Percentiles rank a stretch among this genome's conserved stretches.
Evolutionary conservation across 2,888 invertebrate genomes (phyloP).

Genomic region (Coleophora flavipennella): DNA sequence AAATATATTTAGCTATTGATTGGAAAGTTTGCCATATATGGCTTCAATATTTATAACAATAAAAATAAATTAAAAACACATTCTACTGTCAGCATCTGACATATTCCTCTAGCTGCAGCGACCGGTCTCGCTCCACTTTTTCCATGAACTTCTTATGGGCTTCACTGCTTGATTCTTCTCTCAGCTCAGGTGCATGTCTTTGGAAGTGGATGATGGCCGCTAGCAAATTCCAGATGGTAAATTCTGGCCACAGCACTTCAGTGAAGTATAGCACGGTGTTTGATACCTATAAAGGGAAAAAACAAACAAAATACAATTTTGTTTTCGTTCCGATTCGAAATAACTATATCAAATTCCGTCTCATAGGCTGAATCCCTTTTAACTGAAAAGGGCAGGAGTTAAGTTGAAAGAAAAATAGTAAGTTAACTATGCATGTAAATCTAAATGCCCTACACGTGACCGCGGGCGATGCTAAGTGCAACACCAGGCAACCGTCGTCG

Average conservation of each 20-base stretch:
- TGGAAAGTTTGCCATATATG: too few species aligned
- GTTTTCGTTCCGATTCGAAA: too few species aligned
- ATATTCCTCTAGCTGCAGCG: slow-evolving; percentile 40
- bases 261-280: slow-evolving; percentile 90
- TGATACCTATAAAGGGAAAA: slow-evolving; percentile 72
- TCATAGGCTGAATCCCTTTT: too few species aligned
- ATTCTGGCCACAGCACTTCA: slow-evolving; percentile 96
- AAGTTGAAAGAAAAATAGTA: too few species aligned
- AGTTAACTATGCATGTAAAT: too few species aligned
- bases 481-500: too few species aligned
- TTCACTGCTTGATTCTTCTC: slow-evolving; percentile 27
- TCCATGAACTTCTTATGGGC: slow-evolving; percentile 49
- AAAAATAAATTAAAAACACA: slow-evolving; percentile 1
- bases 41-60: too few species aligned
- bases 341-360: too few species aligned
- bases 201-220: slow-evolving; percentile 92
- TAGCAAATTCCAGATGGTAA: slow-evolving; percentile 92
- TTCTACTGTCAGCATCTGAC: slow-evolving; percentile 19
- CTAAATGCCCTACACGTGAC: too few species aligned
- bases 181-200: slow-evolving; percentile 46
- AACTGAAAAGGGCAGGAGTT: too few species aligned
- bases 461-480: too few species aligned
- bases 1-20: too few species aligned
- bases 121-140: slow-evolving; percentile 45
- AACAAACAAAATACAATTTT: slow-evolving; percentile 1